Base-by-base conservation (phyloP, 2,888 invertebrate genomes). In the Torymus tubicola region DNA sequence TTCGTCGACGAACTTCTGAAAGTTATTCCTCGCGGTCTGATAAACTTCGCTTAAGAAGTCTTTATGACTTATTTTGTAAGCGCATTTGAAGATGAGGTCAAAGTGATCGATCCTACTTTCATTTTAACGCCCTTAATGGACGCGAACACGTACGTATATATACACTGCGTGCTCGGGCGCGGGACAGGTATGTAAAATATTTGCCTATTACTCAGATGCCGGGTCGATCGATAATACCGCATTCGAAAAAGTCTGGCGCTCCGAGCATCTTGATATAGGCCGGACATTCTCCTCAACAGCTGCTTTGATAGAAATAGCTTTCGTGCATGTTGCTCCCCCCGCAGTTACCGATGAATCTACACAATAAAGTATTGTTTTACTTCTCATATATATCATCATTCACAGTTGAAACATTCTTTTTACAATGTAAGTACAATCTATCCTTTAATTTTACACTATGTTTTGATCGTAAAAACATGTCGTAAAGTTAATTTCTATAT, bases 181-280 rank as follows among this genome's bases (percentile, higher is more conserved):
- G 21, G 18, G 64, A 60, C 70, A 71, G 64, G 52, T 71, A 71
- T 70, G 77, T 50, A 50, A 70, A 71, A 58, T 77, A 77, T 77
- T 70, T 70, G 64, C 58, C 58, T 77, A 70, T 77, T 70, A 69
- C 70, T 78, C 58, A 31, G 77, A 65, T 58, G 64, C 63, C 57
- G 52, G 71, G 71, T 71, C 70, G 52, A 78, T 78, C 77, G 71
- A 78, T 77, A 64, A 21, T 52, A 50, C 63, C 13, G 61, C 61
- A 69, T 70, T 77, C 24, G 50, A 69, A 77, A 69, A 77, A 70
- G 61, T 58, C 70, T 65, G 69, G 52, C 14, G 73, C 64, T 72
- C 13, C 11, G 14, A 24, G 52, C 57, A 58, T 65, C 52, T 50
- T 73, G 2, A 72, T 63, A 55, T 42, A 73, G 64, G 73, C 53